phyloP scores from a whole-genome alignment of 2,888 invertebrate species.

The Eristalinus sepulchralis region DNA sequence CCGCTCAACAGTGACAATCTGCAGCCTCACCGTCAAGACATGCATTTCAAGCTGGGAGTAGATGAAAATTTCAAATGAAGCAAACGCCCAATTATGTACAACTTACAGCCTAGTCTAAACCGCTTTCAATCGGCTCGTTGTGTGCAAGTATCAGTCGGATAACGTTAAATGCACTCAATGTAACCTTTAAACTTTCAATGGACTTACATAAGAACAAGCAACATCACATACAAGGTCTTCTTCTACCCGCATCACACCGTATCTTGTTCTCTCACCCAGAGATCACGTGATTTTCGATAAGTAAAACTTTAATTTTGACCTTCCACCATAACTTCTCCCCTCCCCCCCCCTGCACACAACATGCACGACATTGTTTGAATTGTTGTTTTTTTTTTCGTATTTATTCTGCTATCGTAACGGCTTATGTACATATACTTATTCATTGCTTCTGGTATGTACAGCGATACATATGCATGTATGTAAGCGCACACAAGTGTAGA shows the following conservation, averaged over 20 bases:
- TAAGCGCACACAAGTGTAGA: background rate
- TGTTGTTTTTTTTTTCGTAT: background rate
- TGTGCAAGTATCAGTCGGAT: background rate
- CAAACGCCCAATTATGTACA: background rate
- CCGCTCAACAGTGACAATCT: background rate
- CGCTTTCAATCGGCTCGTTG: background rate
- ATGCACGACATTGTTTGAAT: background rate
- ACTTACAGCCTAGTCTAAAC: too few relatives aligned
- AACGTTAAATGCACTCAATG: background rate
- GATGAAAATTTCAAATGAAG: background rate
- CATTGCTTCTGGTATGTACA: background rate
- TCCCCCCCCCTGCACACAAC: background rate
- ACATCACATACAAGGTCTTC: background rate
- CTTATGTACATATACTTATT: background rate
- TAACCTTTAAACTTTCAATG: background rate
- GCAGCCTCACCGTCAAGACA: background rate
- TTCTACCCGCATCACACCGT: background rate
- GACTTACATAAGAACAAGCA: background rate
- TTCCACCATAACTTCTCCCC: too few relatives aligned
- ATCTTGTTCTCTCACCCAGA: slow-evolving; percentile 2
- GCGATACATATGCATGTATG: background rate
- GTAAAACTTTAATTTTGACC: slow-evolving; percentile 11
- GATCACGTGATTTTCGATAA: slow-evolving; percentile 24
- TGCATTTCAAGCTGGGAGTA: background rate
- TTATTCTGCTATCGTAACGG: background rate